Percentiles rank a stretch among this genome's conserved stretches.
phyloP scores from a whole-genome alignment of 2,888 invertebrate genomes.

The Aphidius colemani region DNA sequence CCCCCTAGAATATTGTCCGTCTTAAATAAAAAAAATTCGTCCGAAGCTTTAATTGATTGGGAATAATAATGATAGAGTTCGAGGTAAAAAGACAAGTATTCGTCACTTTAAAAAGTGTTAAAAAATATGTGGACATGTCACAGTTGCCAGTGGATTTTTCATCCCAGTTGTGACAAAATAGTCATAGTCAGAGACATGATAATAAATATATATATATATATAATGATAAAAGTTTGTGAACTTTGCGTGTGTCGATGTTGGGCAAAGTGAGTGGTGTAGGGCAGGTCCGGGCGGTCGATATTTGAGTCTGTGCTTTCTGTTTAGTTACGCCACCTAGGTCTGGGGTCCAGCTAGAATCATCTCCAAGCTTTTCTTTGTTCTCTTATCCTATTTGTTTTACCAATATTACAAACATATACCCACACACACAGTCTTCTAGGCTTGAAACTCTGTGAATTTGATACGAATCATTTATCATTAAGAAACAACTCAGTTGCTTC shows the following conservation, averaged over 20 bases:
- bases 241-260: constrained; percentile 19
- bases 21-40: too few species aligned
- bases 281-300: constrained; percentile 69
- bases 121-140: background rate
- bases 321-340: constrained; percentile 56
- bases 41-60: too few species aligned
- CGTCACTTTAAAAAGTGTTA: background rate
- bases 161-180: constrained; percentile 17
- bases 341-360: constrained; percentile 50
- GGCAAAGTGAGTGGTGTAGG: constrained; percentile 48
- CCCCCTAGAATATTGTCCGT: too few species aligned
- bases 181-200: constrained; percentile 39
- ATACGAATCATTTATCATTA: constrained; percentile 12
- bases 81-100: constrained; percentile 24
- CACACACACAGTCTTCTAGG: too few species aligned
- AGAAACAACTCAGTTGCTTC: background rate
- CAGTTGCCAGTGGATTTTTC: background rate
- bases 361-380: constrained; percentile 28
- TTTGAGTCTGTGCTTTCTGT: constrained; percentile 64
- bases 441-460: too few species aligned
- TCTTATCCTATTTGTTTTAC: constrained; percentile 1
- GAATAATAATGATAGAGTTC: background rate
- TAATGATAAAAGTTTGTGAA: constrained; percentile 8
- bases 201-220: too few species aligned
- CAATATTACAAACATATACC: too few species aligned